Evolutionary conservation across 2,113 vertebrate species (phyloP).

Genomic region (Gallinago undulata): DNA sequence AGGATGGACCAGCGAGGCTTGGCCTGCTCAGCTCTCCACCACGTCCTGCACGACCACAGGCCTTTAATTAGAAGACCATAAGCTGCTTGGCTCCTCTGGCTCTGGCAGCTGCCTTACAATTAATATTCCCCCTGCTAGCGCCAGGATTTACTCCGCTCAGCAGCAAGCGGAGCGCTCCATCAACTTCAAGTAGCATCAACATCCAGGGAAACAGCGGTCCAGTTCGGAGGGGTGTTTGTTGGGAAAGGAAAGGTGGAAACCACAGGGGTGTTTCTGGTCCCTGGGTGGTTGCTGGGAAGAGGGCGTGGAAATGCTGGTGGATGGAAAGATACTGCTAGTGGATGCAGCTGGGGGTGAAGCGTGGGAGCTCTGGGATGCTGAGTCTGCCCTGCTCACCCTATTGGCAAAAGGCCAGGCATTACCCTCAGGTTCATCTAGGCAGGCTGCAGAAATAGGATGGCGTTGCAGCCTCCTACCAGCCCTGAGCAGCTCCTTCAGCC

Average conservation of each 20-base stretch:
- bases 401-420: neutral
- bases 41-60: neutral
- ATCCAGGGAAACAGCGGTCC: neutral
- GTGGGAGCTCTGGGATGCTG: neutral
- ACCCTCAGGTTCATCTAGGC: accelerated
- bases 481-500: neutral
- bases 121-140: constrained; percentile 50
- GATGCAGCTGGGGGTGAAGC: neutral
- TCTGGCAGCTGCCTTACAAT: constrained; percentile 40
- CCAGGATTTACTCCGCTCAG: constrained; percentile 17
- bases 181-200: constrained; percentile 25
- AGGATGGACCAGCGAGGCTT: neutral
- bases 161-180: neutral
- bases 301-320: neutral
- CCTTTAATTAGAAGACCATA: constrained; percentile 45
- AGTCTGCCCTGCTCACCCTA: neutral
- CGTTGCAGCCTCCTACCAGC: neutral
- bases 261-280: neutral
- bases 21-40: neutral
- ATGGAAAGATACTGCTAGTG: neutral
- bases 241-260: neutral
- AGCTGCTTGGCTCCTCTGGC: constrained; percentile 47
- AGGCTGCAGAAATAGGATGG: neutral
- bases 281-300: neutral
- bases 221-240: neutral